Base-by-base conservation (phyloP, 2,888 invertebrate genomes). In the Drosophila longiperda region DNA sequence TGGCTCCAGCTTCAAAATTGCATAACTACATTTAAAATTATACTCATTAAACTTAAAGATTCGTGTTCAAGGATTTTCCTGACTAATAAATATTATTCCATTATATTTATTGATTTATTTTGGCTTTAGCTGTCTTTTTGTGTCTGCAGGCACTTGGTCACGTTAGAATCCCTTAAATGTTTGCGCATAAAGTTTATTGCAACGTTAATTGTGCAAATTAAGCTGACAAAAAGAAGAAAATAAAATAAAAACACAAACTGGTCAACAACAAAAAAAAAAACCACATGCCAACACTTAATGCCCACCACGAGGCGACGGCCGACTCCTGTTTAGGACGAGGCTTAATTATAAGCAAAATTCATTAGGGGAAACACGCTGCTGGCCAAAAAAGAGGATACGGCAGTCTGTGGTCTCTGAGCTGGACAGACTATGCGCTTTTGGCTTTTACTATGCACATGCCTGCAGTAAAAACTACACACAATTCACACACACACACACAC, bases 201-300 rank as follows among this genome's bases (percentile, higher is more conserved):
- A 69, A 71, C 70, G 87, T 78, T 86, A 84, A 84, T 86, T 84
- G 82, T 73, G 83, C 69, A 75, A 84, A 82, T 82, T 80, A 76
- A 77, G 80, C 70, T 60, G 34, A 6, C 26, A 29, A 29, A 66
- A 52, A 58, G 11, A n/a, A 32, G 6, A 23, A 38, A 49, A 48
- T 29, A 69, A 73, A 40, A 38, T 20, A 23, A 54, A 40, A 61
- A 49, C 69, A 53, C 63, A 73, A 67, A 78, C 55, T 62, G 63
- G 32, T 50, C 52, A 49, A 49, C 58, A 59, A 53, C 52, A 69
- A 73, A 71, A 23, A 69, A 73, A 71, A 23, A 29, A 78, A 66
- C 87, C 82, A 72, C 83, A 83, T 87, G 84, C 84, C 87, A 87
- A 87, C 84, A 84, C 84, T 84, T 82, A 87, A 80, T 84, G 87